These are phyloP conservation scores for Ptychoptera contaminata DNA, from an alignment of 2,888 invertebrate genomes.

Conservation along the genomic window DNA sequence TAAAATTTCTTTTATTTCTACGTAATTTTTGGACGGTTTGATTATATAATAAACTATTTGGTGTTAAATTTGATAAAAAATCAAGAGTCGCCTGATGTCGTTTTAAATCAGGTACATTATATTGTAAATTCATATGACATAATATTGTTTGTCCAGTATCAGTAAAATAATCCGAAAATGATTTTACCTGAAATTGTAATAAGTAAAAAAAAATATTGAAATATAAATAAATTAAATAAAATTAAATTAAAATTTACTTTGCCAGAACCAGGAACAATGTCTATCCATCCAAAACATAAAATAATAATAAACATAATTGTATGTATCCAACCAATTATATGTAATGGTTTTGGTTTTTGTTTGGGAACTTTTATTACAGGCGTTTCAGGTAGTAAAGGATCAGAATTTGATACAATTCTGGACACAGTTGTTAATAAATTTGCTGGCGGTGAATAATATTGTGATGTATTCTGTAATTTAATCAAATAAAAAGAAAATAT, in stretches of 20 bases:
- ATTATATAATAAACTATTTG: conserved; percentile 13
- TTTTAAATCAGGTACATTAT: conserved; percentile 8
- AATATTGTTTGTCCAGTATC: conserved; percentile 23
- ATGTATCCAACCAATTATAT: conserved; percentile 33
- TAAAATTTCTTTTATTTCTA: conserved; percentile 10
- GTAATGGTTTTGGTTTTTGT: conserved; percentile 21
- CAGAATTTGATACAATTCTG: conserved; percentile 31
- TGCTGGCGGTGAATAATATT: conserved; percentile 15
- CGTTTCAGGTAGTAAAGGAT: conserved; percentile 9
- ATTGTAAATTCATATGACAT: conserved; percentile 24
- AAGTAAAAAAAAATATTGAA: conserved; percentile 4
- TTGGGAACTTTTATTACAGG: conserved; percentile 9
- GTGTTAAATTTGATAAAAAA: conserved; percentile 15
- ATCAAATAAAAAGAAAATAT: not conserved
- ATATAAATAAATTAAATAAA: not conserved
- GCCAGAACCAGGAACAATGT: conserved; percentile 35
- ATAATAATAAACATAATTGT: conserved; percentile 29
- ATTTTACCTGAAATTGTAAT: conserved; percentile 18
- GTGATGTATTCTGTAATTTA: conserved; percentile 6
- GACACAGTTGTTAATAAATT: conserved; percentile 35
- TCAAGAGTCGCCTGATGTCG: conserved; percentile 11
- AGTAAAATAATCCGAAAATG: conserved; percentile 22
- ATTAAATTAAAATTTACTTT: conserved; percentile 22
- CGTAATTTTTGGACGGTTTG: conserved; percentile 14
- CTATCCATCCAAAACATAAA: conserved; percentile 33